phyloP scores from a whole-genome alignment of 2,113 vertebrate genomes.

The Montifringilla adamsi region DNA sequence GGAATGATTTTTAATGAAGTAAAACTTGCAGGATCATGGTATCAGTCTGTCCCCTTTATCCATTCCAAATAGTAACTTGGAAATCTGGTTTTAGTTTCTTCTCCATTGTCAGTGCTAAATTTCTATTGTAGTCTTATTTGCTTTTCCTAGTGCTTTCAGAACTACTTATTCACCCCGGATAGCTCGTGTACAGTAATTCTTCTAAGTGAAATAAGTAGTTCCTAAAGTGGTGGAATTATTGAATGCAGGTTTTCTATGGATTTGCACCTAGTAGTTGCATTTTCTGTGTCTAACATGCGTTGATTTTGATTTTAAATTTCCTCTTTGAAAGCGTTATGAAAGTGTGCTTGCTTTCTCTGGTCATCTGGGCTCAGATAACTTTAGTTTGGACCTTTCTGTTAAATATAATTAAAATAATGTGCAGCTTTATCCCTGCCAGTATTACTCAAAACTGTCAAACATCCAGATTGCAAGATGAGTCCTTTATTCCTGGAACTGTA shows the following conservation, averaged over 20 bases:
- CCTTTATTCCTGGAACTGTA: background rate
- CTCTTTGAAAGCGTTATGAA: background rate
- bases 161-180: background rate
- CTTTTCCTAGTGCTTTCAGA: background rate
- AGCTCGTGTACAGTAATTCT: background rate
- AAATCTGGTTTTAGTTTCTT: background rate
- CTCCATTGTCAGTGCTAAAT: background rate
- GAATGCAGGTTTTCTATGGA: background rate
- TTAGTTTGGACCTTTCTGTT: background rate
- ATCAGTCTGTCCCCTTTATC: background rate
- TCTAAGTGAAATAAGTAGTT: background rate
- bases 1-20: background rate
- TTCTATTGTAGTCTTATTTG: background rate
- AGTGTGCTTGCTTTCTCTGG: background rate
- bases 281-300: background rate
- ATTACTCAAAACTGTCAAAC: background rate
- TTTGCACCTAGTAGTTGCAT: background rate
- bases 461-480: background rate
- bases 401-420: background rate
- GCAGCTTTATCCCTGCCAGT: background rate
- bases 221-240: background rate
- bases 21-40: background rate
- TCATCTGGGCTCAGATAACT: background rate
- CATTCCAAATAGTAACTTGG: background rate
- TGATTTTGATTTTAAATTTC: background rate